These are phyloP conservation scores for Eupithecia pulchellata DNA, from an alignment of 2,888 invertebrate genomes.

Conservation along the genomic window DNA sequence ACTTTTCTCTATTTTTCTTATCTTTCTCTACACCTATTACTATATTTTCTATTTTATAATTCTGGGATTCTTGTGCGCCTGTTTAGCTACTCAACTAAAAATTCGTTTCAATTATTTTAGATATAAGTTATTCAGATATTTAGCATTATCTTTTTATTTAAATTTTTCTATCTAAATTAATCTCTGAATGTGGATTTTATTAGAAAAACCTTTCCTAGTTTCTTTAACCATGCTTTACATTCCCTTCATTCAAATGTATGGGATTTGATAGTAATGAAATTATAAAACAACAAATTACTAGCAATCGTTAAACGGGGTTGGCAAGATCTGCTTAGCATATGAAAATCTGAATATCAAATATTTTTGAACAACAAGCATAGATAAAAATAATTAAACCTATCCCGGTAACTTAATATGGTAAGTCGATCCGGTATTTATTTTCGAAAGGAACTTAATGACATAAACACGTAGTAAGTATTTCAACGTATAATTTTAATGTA, in stretches of 20 bases:
- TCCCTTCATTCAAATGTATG: not conserved
- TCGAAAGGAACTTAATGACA: not conserved
- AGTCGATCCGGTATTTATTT: not conserved
- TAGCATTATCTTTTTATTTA: too few species aligned
- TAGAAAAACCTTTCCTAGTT: not conserved
- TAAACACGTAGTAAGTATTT: not conserved
- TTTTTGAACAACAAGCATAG: too few species aligned
- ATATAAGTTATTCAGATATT: too few species aligned
- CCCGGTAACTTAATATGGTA: not conserved
- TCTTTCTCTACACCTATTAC: not conserved
- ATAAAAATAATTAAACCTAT: not conserved
- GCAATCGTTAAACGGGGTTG: not conserved
- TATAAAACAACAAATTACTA: not conserved
- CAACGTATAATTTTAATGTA: slow-evolving; percentile 1
- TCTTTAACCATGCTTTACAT: not conserved
- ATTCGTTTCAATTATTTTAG: too few species aligned
- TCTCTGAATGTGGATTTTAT: not conserved
- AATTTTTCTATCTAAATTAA: not conserved
- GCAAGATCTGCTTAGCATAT: too few species aligned
- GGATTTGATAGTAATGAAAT: too few species aligned
- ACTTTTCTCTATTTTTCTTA: not conserved
- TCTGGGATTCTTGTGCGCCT: not conserved
- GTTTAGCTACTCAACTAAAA: too few species aligned
- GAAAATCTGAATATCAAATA: too few species aligned
- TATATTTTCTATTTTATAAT: not conserved